Evolutionary conservation across 2,113 vertebrate genomes (phyloP).

Genomic region (Sardina pilchardus): DNA sequence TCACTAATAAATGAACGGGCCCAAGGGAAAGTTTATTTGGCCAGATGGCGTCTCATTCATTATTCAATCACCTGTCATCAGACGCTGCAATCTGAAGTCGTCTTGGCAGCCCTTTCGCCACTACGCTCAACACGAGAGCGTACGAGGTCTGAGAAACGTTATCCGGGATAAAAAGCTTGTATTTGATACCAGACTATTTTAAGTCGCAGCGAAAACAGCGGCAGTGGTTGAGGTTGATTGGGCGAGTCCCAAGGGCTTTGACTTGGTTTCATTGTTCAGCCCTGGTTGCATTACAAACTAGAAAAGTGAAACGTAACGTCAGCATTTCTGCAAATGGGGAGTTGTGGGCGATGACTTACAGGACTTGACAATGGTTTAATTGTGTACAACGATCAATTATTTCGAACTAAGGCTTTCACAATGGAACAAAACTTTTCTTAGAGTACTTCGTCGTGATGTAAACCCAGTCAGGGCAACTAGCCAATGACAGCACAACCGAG

Average conservation of each 20-base stretch:
- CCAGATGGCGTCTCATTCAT: constrained; percentile 42
- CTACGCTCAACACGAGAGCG: constrained; percentile 14
- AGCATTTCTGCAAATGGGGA: constrained; percentile 13
- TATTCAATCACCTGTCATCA: constrained; percentile 47
- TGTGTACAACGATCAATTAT: background rate
- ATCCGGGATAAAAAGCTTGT: constrained; percentile 16
- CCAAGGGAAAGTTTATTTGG: constrained; percentile 49
- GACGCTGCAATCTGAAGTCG: constrained; percentile 37
- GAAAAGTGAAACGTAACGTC: constrained; percentile 21
- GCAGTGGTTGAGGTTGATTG: constrained; percentile 21
- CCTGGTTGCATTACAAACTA: constrained; percentile 9
- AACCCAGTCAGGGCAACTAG: constrained; percentile 9
- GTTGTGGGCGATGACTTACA: background rate
- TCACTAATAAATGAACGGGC: constrained; percentile 38
- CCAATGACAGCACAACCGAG: constrained; percentile 27
- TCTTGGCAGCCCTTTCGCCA: background rate
- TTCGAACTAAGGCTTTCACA: background rate
- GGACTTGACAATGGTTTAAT: background rate
- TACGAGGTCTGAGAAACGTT: constrained; percentile 8
- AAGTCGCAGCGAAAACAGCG: background rate
- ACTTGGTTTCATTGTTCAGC: background rate
- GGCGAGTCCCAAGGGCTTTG: constrained; percentile 9
- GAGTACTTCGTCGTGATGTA: background rate
- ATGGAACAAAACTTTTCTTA: constrained; percentile 14
- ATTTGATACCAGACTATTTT: constrained; percentile 16